Evolutionary conservation across 2,797 vertebrate genomes (phyloP), one percentile per base, ranked within the genome.

Genomic region (Hippocampus kuda): DNA sequence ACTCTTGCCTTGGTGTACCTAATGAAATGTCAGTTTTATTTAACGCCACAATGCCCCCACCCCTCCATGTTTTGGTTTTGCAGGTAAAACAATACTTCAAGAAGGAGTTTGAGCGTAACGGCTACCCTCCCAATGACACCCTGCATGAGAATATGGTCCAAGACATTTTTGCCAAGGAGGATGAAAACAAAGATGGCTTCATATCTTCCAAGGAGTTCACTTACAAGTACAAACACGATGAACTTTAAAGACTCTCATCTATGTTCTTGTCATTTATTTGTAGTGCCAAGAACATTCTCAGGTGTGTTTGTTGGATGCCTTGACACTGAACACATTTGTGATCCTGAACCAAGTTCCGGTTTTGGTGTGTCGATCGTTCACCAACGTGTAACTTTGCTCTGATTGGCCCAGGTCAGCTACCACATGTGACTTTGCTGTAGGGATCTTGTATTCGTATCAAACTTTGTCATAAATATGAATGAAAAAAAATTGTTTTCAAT

Each of bases 191-290:
- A 68, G 97, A 99, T 7, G 97, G 97, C 34, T 96, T 91, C 87
- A 96, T 99, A 86, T 96, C 97, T 73, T 92, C 97, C 48, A 92
- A 96, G 80, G 97, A 99, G 86, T 99, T 99, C 81, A 97, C 95
- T 0, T 98, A 96, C 87, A 91, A 92, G 77, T 98, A 96, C 86
- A 91, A 92, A 77, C 97, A 97, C 0, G 97, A 99, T 67, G 97
- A 99, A 76, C 91, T 99, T 61, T 99, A 88, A 87, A 80, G 57
- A 71, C 22, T 49, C 12, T 2, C 9, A n/a, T 18, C 16, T 22
- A 54, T 48, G 13, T 44, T 41, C 30, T 30, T 49, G 4, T 59
- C 56, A 7, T 20, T 20, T 13, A 27, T 26, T 18, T 49, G 27
- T 51, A 4, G 30, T 66, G 27, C 65, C 70, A 53, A 65, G 18